phyloP scores from a whole-genome alignment of 2,888 invertebrate species.

The Brachycybe producta region DNA sequence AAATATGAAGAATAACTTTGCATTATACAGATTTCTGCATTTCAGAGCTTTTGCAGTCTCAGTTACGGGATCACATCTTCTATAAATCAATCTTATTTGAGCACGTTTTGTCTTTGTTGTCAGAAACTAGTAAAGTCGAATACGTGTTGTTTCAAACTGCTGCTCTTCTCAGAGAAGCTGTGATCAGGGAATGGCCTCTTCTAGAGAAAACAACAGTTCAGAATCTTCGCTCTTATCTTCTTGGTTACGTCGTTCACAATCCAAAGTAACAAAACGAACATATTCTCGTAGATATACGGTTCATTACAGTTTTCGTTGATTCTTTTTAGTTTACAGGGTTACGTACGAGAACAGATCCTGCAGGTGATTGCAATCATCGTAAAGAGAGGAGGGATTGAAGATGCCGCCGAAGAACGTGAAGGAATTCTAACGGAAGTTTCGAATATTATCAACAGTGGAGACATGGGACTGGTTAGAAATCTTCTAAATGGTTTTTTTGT shows the following conservation, averaged over 20 bases:
- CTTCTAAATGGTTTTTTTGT: background rate
- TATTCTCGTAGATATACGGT: background rate
- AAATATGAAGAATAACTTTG: conserved; percentile 23
- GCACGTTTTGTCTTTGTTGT: too few relatives aligned
- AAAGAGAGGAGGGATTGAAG: conserved; percentile 66
- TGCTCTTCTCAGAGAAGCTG: conserved; percentile 61
- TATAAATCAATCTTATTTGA: too few relatives aligned
- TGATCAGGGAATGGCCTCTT: conserved; percentile 71
- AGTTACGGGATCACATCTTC: too few relatives aligned
- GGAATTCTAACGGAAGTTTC: conserved; percentile 59
- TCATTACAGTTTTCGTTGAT: background rate
- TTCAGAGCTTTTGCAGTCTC: too few relatives aligned
- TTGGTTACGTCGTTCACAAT: conserved; percentile 59
- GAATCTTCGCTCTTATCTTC: conserved; percentile 59
- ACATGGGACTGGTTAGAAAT: conserved; percentile 45
- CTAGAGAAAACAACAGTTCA: conserved; percentile 54
- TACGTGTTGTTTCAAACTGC: conserved; percentile 81
- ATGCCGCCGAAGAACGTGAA: conserved; percentile 52
- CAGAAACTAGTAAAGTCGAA: conserved; percentile 40
- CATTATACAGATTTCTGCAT: conserved; percentile 6
- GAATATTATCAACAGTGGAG: conserved; percentile 55
- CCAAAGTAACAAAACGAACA: conserved; percentile 32
- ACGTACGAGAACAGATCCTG: conserved; percentile 49
- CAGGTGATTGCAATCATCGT: conserved; percentile 74
- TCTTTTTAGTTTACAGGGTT: conserved; percentile 44